Conservation (phyloP, 2,113 vertebrate genomes). For the Ancistrus triradiatus region DNA sequence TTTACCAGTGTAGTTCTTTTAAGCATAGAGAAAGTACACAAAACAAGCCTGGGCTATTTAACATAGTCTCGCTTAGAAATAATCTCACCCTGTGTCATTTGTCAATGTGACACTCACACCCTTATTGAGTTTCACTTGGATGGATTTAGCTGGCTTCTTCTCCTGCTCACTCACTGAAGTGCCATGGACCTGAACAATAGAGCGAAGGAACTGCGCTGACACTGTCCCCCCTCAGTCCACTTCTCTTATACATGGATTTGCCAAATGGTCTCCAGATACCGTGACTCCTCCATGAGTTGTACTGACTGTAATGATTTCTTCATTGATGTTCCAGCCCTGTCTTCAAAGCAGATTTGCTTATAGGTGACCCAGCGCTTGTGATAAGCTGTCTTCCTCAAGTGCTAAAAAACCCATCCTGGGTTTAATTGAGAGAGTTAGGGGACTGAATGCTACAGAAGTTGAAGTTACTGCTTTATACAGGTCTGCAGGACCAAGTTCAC, state of each 20-base stretch:
- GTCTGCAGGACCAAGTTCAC: not conserved
- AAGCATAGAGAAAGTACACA: slow-evolving; percentile 43
- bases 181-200: slow-evolving; percentile 19
- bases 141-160: slow-evolving; percentile 55
- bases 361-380: slow-evolving; percentile 8
- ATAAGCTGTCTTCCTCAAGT: slow-evolving; percentile 16
- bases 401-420: not conserved
- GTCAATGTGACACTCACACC: slow-evolving; percentile 70
- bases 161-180: slow-evolving; percentile 28
- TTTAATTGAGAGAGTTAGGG: slow-evolving; percentile 12
- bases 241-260: slow-evolving; percentile 20
- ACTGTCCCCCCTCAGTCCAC: slow-evolving; percentile 8
- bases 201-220: slow-evolving; percentile 18
- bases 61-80: slow-evolving; percentile 68
- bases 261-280: slow-evolving; percentile 6
- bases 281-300: not conserved
- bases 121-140: slow-evolving; percentile 73
- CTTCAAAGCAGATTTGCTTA: slow-evolving; percentile 32
- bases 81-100: slow-evolving; percentile 68
- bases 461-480: not conserved
- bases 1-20: slow-evolving; percentile 45
- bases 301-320: slow-evolving; percentile 25
- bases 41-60: slow-evolving; percentile 59
- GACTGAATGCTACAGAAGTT: not conserved
- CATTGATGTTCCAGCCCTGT: slow-evolving; percentile 24